Conservation (phyloP, 1,140 invertebrate species). For the Helicoverpa zea region DNA sequence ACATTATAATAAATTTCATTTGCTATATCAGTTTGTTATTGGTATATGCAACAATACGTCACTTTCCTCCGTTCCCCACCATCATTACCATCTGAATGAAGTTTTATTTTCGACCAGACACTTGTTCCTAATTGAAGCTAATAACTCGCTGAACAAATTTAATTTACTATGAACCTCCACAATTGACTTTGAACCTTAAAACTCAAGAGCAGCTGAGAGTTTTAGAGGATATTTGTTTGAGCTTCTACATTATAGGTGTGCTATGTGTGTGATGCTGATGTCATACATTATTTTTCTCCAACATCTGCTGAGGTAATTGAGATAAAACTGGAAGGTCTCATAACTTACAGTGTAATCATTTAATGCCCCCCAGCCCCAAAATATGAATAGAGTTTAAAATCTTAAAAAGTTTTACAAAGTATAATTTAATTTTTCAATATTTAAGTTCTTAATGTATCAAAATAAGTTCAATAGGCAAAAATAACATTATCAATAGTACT, state of each 20-base stretch:
- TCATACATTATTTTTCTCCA: constrained; percentile 53
- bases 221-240: constrained; percentile 22
- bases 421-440: no score
- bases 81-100: constrained; percentile 55
- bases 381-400: background rate
- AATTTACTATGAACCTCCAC: constrained; percentile 37
- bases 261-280: constrained; percentile 56
- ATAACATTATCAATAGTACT: background rate
- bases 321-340: constrained; percentile 39
- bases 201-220: background rate
- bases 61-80: constrained; percentile 60
- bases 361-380: background rate
- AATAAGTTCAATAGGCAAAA: no score
- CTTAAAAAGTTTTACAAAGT: no score
- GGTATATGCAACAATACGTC: constrained; percentile 61
- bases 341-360: constrained; percentile 9
- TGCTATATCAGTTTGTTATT: constrained; percentile 8
- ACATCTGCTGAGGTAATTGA: constrained; percentile 37
- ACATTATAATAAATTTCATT: no score
- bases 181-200: constrained; percentile 53
- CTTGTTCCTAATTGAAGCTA: constrained; percentile 72
- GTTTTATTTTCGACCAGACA: constrained; percentile 69
- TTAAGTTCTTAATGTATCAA: no score
- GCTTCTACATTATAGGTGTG: constrained; percentile 16
- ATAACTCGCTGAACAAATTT: constrained; percentile 58